Percentiles rank a stretch among this genome's conserved stretches.
Conservation (phyloP, 2,797 vertebrate genomes). For the Anisognathus igniventris region DNA sequence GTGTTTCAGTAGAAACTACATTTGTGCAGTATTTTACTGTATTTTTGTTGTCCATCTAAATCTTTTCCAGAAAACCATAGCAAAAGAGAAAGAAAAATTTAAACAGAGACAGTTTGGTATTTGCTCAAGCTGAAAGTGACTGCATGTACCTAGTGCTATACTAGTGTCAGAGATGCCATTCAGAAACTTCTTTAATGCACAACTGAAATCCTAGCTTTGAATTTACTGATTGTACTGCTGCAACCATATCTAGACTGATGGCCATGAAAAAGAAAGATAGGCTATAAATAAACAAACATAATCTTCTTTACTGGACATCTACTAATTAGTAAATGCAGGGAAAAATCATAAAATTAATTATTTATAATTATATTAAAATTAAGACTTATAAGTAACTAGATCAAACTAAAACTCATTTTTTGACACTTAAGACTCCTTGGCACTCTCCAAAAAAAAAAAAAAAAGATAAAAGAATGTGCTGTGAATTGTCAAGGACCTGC, state of each 20-base stretch:
- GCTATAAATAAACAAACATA: background rate
- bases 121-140: background rate
- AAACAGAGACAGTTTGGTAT: background rate
- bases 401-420: background rate
- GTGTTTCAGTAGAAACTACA: accelerated
- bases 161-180: background rate
- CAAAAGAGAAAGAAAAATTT: background rate
- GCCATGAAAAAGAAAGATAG: background rate
- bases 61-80: background rate
- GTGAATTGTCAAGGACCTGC: background rate
- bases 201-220: background rate
- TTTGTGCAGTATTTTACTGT: background rate
- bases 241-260: background rate
- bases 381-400: background rate
- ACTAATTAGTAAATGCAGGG: background rate
- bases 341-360: background rate
- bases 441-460: background rate
- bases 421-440: background rate
- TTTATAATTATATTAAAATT: background rate
- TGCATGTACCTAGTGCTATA: background rate
- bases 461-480: background rate
- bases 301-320: background rate
- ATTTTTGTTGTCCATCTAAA: background rate
- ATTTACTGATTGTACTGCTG: background rate
- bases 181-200: background rate